Evolutionary conservation across 2,113 vertebrate species (phyloP).

Genomic region (Scolopax mira): DNA sequence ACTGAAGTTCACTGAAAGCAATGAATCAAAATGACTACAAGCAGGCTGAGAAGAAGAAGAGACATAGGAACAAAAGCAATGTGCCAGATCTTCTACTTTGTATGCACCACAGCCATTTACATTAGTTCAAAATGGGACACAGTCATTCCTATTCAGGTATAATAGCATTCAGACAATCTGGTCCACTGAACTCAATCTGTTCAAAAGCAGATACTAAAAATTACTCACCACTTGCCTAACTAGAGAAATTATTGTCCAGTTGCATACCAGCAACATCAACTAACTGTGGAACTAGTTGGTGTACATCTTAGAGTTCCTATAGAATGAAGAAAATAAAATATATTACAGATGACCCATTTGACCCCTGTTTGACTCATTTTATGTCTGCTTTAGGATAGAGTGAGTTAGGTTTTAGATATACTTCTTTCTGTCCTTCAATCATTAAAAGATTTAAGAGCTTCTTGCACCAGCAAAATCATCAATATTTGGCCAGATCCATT

Average conservation of each 20-base stretch:
- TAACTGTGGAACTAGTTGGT: background rate
- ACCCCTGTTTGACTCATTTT: background rate
- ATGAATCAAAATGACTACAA: constrained; percentile 1
- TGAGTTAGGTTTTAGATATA: background rate
- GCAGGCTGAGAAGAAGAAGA: background rate
- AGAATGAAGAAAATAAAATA: background rate
- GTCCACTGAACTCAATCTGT: background rate
- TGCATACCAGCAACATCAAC: background rate
- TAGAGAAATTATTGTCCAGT: background rate
- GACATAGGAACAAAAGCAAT: background rate
- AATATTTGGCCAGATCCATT: background rate
- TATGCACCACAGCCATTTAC: background rate
- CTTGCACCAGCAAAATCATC: background rate
- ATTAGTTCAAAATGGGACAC: background rate
- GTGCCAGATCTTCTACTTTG: background rate
- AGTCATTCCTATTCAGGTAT: background rate
- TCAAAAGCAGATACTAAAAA: background rate
- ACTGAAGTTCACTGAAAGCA: background rate
- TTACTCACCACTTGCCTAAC: background rate
- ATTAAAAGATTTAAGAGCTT: background rate
- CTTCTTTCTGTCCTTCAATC: background rate
- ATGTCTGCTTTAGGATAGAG: background rate
- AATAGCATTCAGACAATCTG: background rate
- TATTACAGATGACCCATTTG: background rate
- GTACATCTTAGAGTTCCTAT: background rate